phyloP scores from a whole-genome alignment of 2,888 invertebrate species.

The Polymixis lichenea region DNA sequence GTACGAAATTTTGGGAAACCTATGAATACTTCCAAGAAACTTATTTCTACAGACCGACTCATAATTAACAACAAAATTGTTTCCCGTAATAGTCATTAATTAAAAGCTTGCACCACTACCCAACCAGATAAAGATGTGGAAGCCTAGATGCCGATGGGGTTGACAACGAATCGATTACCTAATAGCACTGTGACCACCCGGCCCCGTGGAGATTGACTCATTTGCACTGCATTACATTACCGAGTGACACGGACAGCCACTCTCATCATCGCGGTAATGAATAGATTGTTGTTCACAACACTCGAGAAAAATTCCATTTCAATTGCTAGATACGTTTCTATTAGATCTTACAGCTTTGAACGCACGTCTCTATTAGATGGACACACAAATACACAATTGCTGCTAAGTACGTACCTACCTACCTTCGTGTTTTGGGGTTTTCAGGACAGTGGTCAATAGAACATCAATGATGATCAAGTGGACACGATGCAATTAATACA shows the following conservation, averaged over 20 bases:
- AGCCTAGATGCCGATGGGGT: constrained; percentile 73
- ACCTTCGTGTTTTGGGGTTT: constrained; percentile 26
- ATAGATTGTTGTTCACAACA: constrained; percentile 79
- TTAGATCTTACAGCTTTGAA: constrained; percentile 54
- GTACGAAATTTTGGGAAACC: not conserved
- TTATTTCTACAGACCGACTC: not conserved
- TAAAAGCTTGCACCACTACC: constrained; percentile 73
- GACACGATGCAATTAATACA: constrained; percentile 37
- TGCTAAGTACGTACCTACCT: not conserved
- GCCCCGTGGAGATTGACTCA: constrained; percentile 89
- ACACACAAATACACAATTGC: constrained; percentile 31
- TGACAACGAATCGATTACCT: constrained; percentile 88
- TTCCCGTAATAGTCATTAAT: constrained; percentile 66
- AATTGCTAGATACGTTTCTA: constrained; percentile 65
- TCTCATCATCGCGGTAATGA: constrained; percentile 88
- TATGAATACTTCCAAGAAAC: not conserved
- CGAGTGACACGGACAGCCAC: constrained; percentile 88
- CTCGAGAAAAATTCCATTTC: constrained; percentile 70
- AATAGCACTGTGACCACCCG: constrained; percentile 85
- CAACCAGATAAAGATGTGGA: constrained; percentile 72
- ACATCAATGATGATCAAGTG: constrained; percentile 37
- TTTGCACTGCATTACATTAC: constrained; percentile 91
- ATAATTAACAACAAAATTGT: not conserved
- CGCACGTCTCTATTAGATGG: constrained; percentile 35
- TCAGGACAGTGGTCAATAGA: constrained; percentile 41